Evolutionary conservation across 2,888 invertebrate species (phyloP), one percentile per base, ranked within the genome.

Genomic region (Helicoverpa assulta): DNA sequence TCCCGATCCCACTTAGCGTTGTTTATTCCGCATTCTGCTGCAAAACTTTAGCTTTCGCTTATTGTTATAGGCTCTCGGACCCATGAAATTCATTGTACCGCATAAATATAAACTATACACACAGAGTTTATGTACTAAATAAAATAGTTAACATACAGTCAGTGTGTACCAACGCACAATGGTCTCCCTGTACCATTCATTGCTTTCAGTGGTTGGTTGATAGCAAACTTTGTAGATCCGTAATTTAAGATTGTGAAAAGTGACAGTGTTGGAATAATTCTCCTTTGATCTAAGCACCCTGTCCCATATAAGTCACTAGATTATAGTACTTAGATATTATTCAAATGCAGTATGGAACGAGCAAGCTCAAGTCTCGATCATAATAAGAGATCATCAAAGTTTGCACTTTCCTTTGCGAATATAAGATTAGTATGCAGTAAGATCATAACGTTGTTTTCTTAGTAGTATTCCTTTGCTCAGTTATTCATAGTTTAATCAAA

Each of bases 1-100:
- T 67, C 71, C 75, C 63, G 74, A 84, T 81, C 76, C 82, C 84
- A 84, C 82, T 88, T 82, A 81, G 72, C 73, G 63, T 47, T 16
- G 67, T 62, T 86, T 84, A 81, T 85, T 82, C 75, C 67, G 69
- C 77, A 82, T 83, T 82, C 70, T 73, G 65, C 69, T 72, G 64
- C 70, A 69, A 85, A 21, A 86, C 78, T 86, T 83, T 81, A 58
- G 65, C 71, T 78, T 73, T 67, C 81, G 67, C 75, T 78, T 84
- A 81, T 84, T 78, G 71, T 82, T 73, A 43, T 40, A 62, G 26
- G 57, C 50, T 63, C 57, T 72, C 37, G 21, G 40, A 73, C 70
- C 61, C 47, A 64, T 62, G 67, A 70, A 76, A 73, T 79, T 73
- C 68, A 78, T 74, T 79, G 66, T 77, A 69, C 67, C 60, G 59